These are phyloP conservation scores for Phenganax marumi DNA, from an alignment of 92 coral and sea anemone genomes.

Conservation along the genomic window DNA sequence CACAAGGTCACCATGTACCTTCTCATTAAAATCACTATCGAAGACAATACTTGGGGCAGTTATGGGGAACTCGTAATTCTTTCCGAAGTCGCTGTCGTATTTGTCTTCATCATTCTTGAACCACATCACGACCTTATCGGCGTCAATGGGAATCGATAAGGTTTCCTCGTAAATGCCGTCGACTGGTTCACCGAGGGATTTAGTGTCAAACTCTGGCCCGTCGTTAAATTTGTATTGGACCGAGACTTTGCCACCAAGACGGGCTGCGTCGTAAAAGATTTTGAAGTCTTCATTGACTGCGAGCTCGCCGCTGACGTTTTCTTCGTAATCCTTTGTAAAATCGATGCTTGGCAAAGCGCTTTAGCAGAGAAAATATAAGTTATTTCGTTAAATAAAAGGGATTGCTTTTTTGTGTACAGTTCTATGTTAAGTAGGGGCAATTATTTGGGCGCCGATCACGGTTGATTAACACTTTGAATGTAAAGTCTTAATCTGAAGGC, in stretches of 20 bases:
- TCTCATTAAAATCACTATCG: background rate
- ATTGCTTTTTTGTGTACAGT: too few species aligned
- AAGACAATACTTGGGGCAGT: slow-evolving; percentile 1
- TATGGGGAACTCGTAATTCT: background rate
- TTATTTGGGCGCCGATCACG: too few species aligned
- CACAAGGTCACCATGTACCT: slow-evolving; percentile 3
- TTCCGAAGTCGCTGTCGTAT: slow-evolving; percentile 1
- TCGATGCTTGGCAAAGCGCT: slow-evolving; percentile 9
- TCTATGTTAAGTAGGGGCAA: too few species aligned
- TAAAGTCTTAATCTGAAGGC: too few species aligned
- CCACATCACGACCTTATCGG: background rate
- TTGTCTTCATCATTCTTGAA: background rate
- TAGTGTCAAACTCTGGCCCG: background rate
- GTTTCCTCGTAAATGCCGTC: background rate
- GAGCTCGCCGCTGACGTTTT: background rate
- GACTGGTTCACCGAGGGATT: background rate
- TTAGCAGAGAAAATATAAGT: background rate
- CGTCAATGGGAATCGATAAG: background rate
- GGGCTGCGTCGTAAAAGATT: background rate
- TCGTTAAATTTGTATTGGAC: slow-evolving; percentile 11
- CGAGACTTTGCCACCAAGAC: background rate
- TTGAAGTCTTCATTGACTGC: background rate
- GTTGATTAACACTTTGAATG: too few species aligned
- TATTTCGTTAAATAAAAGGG: too few species aligned
- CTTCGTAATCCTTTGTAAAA: background rate